phyloP scores from a whole-genome alignment of 1,140 invertebrate genomes.

The Manduca sexta region DNA sequence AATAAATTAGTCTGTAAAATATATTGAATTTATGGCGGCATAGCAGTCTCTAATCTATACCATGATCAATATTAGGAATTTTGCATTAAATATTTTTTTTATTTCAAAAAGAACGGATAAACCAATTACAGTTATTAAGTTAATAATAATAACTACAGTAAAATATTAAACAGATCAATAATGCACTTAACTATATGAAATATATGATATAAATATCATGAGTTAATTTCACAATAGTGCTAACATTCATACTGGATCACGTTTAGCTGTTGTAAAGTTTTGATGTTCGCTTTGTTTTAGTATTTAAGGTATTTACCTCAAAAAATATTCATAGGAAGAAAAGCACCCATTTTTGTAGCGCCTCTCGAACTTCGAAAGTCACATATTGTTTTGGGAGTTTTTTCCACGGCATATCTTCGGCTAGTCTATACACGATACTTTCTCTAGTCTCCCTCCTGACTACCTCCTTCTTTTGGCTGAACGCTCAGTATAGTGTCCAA shows the following conservation, averaged over 20 bases:
- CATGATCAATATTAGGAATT: too few species aligned
- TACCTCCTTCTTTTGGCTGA: conserved; percentile 95
- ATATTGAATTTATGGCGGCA: too few species aligned
- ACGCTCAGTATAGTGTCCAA: conserved; percentile 95
- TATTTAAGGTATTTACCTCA: conserved; percentile 78
- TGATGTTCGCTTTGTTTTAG: too few species aligned
- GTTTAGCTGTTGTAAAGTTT: too few species aligned
- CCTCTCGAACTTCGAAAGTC: conserved; percentile 92
- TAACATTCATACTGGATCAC: too few species aligned
- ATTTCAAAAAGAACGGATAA: too few species aligned
- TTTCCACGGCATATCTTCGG: conserved; percentile 94
- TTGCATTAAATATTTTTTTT: too few species aligned
- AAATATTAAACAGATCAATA: too few species aligned
- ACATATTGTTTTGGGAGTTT: conserved; percentile 94
- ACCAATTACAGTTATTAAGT: neutral
- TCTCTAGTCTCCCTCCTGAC: conserved; percentile 91
- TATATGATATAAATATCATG: too few species aligned
- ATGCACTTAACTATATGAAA: neutral
- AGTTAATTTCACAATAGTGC: too few species aligned
- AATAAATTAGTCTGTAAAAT: too few species aligned
- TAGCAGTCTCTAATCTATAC: too few species aligned
- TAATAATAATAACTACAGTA: conserved; percentile 5
- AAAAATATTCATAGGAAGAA: conserved; percentile 97
- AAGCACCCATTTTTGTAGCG: conserved; percentile 90
- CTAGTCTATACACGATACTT: conserved; percentile 90